A percentile compares a stretch with the other conserved stretches of the same genome.
These are phyloP conservation scores for Panthera uncia DNA, from an alignment of 2,113 vertebrate genomes.

Conservation along the genomic window DNA sequence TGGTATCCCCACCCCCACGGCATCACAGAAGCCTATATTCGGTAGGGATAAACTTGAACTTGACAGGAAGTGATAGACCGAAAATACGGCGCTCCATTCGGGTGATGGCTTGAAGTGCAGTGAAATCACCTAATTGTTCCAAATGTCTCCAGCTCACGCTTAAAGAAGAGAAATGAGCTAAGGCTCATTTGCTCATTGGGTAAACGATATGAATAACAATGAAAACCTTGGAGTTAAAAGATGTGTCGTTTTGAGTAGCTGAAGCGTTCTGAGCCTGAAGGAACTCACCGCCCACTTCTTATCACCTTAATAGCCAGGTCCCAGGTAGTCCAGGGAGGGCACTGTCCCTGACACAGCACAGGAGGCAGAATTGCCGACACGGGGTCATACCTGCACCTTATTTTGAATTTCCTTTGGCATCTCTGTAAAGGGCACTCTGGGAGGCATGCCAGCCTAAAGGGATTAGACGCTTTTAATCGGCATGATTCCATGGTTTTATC, in stretches of 20 bases:
- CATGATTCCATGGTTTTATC: neutral
- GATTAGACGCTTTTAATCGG: neutral
- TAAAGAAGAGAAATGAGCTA: neutral
- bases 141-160: neutral
- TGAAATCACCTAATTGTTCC: neutral
- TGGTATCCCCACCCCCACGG: neutral
- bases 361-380: fast-evolving
- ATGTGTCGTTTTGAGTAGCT: neutral
- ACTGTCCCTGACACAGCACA: neutral
- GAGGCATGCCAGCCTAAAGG: neutral
- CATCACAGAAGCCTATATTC: neutral
- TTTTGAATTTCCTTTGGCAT: neutral
- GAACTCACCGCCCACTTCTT: neutral
- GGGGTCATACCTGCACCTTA: too few species aligned
- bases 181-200: too few species aligned
- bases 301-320: neutral
- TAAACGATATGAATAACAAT: neutral
- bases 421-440: fast-evolving
- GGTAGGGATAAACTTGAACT: neutral
- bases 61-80: neutral
- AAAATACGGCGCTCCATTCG: neutral
- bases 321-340: too few species aligned
- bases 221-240: neutral
- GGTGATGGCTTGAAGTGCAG: neutral
- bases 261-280: neutral